Base-by-base conservation (phyloP, 2,113 vertebrate species). In the Rissa tridactyla region DNA sequence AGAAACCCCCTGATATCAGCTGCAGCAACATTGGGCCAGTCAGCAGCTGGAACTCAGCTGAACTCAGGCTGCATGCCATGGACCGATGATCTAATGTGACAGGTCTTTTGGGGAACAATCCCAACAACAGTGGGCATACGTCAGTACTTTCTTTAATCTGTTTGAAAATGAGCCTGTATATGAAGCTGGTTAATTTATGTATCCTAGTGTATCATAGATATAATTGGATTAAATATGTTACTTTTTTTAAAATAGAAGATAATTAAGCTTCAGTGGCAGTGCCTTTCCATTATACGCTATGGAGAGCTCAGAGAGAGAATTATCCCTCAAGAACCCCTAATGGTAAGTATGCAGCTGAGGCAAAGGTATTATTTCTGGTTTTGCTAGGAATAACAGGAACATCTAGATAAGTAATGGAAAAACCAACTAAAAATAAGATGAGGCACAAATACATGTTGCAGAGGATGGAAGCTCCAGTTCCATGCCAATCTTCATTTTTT, bases 11-110 rank as follows among this genome's bases (percentile, higher is more conserved):
- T 64, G 49, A 44, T 38, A 46, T 0, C 49, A 21, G n/a, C 61
- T 88, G 42, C 32, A 21, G 54, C 30, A 36, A 10, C 3, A 1
- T 4, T 0, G 0, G 36, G 15, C 7, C 80, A 38, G 38, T 52
- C 75, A 76, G 75, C 75, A 55, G 44, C 71, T 71, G 76, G 71
- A 82, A 22, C 64, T 76, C 15, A 2, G 6, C n/a, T 70, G 79
- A 79, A 40, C 26, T 40, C 7, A 3, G n/a, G 66, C 47, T 55
- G 20, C 29, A 29, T 72, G 66, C 52, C 44, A 36, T 5, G 40
- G 60, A 30, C 0, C 0, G 71, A 13, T n/a, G 20, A 68, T 52
- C 4, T 13, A 70, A 77, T 0, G 0, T 36, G 76, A 80, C 71
- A 83, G 29, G 11, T 30, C 18, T 61, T 82, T 47, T 77, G 1